These are phyloP conservation scores for Saturnia pavonia DNA, from an alignment of 2,888 invertebrate genomes.

Conservation along the genomic window DNA sequence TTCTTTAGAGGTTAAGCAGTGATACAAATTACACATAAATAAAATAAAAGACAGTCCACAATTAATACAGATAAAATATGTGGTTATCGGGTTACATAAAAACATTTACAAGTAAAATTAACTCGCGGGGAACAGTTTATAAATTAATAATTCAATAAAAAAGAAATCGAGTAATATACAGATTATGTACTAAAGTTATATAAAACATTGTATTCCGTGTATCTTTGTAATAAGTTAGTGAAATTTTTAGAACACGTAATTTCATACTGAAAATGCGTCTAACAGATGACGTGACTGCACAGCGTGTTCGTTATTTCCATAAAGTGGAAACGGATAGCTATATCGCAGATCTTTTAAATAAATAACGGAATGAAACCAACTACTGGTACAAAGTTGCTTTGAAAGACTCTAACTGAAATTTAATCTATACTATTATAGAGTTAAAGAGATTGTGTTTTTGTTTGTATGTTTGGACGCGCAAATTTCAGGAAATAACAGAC, in stretches of 20 bases:
- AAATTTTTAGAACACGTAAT: conserved; percentile 9
- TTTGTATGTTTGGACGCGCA: no score
- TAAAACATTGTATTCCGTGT: not conserved
- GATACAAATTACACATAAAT: no score
- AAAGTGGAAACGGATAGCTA: conserved; percentile 2
- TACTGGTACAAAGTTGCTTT: not conserved
- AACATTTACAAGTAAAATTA: not conserved
- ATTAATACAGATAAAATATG: not conserved
- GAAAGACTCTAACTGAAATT: not conserved
- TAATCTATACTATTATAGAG: not conserved
- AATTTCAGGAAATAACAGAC: no score
- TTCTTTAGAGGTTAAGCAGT: not conserved
- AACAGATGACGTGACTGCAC: conserved; percentile 10
- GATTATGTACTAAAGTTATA: not conserved
- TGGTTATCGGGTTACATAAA: not conserved
- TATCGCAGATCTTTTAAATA: not conserved
- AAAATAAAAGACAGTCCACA: not conserved
- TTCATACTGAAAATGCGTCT: not conserved
- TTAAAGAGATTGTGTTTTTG: no score
- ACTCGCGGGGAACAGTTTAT: not conserved
- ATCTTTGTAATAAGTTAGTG: not conserved
- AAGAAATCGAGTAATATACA: not conserved
- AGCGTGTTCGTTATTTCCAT: conserved; percentile 3
- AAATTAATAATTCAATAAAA: not conserved
- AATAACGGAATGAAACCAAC: not conserved